These are phyloP conservation scores for Sciurus niger DNA, from an alignment of 2,113 vertebrate species.

Conservation along the genomic window DNA sequence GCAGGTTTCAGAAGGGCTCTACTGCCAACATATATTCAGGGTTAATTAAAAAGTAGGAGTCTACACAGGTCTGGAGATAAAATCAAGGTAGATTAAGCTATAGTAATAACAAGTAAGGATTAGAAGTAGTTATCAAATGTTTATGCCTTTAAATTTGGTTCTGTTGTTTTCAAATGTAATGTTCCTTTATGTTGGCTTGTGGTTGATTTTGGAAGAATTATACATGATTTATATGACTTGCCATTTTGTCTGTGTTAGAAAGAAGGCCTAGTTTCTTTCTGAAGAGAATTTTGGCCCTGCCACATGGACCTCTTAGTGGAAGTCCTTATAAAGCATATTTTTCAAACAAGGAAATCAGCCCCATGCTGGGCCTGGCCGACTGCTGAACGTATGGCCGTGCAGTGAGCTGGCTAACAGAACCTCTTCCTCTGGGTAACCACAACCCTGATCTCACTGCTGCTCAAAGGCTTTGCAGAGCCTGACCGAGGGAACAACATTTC, in stretches of 20 bases:
- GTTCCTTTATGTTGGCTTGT: background rate
- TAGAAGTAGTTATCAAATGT: background rate
- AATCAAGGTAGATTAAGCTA: slow-evolving; percentile 43
- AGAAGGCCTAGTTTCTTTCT: slow-evolving; percentile 41
- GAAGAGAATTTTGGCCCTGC: slow-evolving; percentile 18
- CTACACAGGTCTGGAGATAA: slow-evolving; percentile 48
- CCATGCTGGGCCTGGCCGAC: background rate
- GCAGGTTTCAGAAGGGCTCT: background rate
- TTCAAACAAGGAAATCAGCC: slow-evolving; percentile 48
- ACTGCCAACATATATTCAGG: slow-evolving; percentile 13
- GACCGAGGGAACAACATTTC: background rate
- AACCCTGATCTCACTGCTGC: background rate
- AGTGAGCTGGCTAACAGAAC: background rate
- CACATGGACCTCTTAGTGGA: slow-evolving; percentile 20
- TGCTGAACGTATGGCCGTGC: background rate
- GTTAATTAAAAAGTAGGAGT: slow-evolving; percentile 5
- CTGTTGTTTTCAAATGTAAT: slow-evolving; percentile 47
- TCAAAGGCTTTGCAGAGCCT: background rate
- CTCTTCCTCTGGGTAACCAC: slow-evolving; percentile 6
- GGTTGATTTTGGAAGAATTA: slow-evolving; percentile 56
- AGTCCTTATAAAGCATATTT: slow-evolving; percentile 35
- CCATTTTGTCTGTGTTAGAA: slow-evolving; percentile 28
- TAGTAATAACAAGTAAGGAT: slow-evolving; percentile 55
- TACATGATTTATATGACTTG: background rate
- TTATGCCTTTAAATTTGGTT: slow-evolving; percentile 54